Base-by-base conservation (phyloP, 2,797 vertebrate genomes). In the Sciurus vulgaris region DNA sequence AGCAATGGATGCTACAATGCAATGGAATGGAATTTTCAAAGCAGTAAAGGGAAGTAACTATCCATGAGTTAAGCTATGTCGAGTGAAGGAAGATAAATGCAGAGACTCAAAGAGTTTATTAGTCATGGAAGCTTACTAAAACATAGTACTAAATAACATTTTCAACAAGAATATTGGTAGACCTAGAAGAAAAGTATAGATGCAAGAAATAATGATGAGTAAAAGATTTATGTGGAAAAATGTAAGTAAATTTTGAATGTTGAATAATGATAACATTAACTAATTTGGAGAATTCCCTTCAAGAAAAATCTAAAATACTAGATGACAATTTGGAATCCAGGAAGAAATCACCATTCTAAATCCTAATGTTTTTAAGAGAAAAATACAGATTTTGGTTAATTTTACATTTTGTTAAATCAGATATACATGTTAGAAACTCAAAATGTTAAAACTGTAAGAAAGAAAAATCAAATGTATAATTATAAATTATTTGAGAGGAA, bases 251-350 rank as follows among this genome's bases (percentile, higher is more conserved):
- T 44, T 76, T 76, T 30, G 33, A 9, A 20, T 56, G 7, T 61
- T 49, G 81, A 93, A 35, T 69, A 81, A 94, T 86, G 49, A 77
- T 82, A 90, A 24, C 11, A 70, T 86, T 85, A 74, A 51, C 35
- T 35, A 90, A 65, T 77, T 70, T 82, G 12, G 7, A 44, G 2
- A 5, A 41, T 72, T 90, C 30, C 5, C 18, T 83, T 9, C 51
- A 93, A 76, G 38, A 69, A 76, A 82, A 86, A 54, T 5, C 35
- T 70, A 77, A 89, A 92, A 86, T 90, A 30, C n/a, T 72, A 87
- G 14, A 26, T n/a, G 15, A 77, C 65, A 72, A 59, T 56, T 72
- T 92, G 11, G 12, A 82, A 76, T 86, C 47, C 12, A 54, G 78
- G 17, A 65, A 11, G 17, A 13, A 81, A 63, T 70, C 87, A 72